These are phyloP conservation scores for Cryptotis parvus DNA, from an alignment of 2,113 vertebrate species.

Conservation along the genomic window DNA sequence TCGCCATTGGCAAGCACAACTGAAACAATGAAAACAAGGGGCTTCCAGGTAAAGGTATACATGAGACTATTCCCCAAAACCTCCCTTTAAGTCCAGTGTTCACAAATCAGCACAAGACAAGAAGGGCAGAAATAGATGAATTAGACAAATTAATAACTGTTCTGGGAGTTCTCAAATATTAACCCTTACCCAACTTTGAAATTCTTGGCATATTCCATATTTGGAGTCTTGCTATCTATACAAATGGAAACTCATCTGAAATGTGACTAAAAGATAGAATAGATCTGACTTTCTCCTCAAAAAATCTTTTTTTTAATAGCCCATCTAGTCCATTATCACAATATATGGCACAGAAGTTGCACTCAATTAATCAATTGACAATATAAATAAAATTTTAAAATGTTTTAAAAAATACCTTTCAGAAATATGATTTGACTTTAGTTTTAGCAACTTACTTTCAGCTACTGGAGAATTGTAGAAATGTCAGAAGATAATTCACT, in stretches of 20 bases:
- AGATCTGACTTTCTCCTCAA: too few species aligned
- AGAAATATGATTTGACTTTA: slow-evolving; percentile 13
- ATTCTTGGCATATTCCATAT: not conserved
- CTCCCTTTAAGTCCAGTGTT: not conserved
- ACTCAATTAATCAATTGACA: not conserved
- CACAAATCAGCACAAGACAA: not conserved
- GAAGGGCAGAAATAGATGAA: not conserved
- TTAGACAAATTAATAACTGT: not conserved
- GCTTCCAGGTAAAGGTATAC: not conserved
- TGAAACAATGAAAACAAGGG: not conserved
- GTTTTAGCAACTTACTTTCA: slow-evolving; percentile 45
- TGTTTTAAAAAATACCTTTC: not conserved
- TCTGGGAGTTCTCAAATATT: not conserved
- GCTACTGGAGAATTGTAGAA: slow-evolving; percentile 47
- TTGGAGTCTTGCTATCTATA: slow-evolving; percentile 64
- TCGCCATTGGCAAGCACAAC: not conserved
- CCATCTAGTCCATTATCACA: not conserved
- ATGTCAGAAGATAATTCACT: not conserved
- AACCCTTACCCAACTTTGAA: not conserved
- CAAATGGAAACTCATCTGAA: slow-evolving; percentile 61
- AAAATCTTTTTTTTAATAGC: slow-evolving; percentile 13
- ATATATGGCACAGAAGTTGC: not conserved
- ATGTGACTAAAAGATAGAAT: too few species aligned
- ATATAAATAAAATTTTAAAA: not conserved
- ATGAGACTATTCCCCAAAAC: not conserved